Percentiles rank a stretch among this genome's conserved stretches.
phyloP scores from a whole-genome alignment of 2,113 vertebrate genomes.

The Anas platyrhynchos region DNA sequence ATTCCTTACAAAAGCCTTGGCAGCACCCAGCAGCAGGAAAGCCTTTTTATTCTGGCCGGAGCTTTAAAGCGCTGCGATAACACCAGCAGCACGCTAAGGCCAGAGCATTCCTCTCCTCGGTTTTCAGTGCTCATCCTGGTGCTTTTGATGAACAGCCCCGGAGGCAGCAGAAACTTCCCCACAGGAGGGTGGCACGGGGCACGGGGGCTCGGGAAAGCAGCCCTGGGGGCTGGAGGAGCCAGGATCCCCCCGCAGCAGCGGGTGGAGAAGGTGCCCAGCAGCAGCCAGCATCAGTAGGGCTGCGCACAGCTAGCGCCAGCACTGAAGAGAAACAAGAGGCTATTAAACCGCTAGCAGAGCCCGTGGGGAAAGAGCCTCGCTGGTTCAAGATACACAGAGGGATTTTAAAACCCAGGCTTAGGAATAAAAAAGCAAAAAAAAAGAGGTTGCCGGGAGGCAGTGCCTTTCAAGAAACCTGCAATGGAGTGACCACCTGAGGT shows the following conservation, averaged over 20 bases:
- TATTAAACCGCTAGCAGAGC: conserved; percentile 54
- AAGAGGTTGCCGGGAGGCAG: conserved; percentile 40
- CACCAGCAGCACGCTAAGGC: fast-evolving
- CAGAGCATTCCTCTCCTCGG: fast-evolving
- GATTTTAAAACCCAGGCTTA: conserved; percentile 54
- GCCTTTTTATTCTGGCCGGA: neutral
- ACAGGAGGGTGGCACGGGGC: fast-evolving
- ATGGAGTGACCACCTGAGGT: conserved; percentile 67
- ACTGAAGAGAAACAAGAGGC: conserved; percentile 55
- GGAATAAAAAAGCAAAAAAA: conserved; percentile 28
- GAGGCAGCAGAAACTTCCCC: neutral
- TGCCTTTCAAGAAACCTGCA: conserved; percentile 36
- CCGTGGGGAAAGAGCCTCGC: conserved; percentile 16
- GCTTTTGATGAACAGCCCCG: neutral
- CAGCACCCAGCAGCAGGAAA: neutral
- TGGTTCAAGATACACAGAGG: conserved; percentile 48
- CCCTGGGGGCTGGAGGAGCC: neutral
- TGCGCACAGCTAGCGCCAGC: neutral
- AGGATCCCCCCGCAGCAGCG: neutral
- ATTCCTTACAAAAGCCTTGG: neutral
- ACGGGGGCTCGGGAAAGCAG: neutral
- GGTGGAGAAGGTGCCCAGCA: neutral
- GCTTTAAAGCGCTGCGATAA: neutral
- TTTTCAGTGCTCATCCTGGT: neutral
- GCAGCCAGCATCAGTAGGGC: neutral